Evolutionary conservation across 1,140 invertebrate genomes (phyloP).

Genomic region (Sinonovacula constricta): DNA sequence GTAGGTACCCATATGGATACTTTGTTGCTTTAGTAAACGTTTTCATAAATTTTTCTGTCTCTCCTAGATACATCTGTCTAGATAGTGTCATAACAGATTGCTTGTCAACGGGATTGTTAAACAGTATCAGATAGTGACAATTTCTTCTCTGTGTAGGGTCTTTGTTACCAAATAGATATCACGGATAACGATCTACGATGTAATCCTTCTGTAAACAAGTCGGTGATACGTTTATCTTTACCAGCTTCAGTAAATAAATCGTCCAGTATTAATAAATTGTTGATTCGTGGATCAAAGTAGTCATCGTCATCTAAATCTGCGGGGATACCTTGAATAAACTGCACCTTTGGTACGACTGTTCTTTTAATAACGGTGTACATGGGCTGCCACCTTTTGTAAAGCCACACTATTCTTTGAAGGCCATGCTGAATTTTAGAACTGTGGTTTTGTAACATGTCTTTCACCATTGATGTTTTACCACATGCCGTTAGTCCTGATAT

Average conservation of each 20-base stretch:
- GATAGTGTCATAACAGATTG: no score
- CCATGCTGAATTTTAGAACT: background rate
- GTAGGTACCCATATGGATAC: background rate
- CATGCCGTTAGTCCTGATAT: background rate
- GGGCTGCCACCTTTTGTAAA: background rate
- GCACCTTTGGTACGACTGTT: background rate
- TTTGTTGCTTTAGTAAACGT: background rate
- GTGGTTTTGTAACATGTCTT: background rate
- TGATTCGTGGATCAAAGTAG: no score
- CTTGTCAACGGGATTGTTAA: no score
- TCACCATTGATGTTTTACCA: slow-evolving; percentile 9
- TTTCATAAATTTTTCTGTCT: slow-evolving; percentile 4
- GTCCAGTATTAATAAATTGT: slow-evolving; percentile 22
- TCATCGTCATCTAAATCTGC: slow-evolving; percentile 14
- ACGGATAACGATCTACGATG: slow-evolving; percentile 26
- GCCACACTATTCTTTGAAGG: slow-evolving; percentile 1
- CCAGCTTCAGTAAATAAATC: slow-evolving; percentile 13
- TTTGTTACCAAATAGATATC: slow-evolving; percentile 4
- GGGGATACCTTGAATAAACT: slow-evolving; percentile 27
- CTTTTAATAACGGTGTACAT: background rate
- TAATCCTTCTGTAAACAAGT: slow-evolving; percentile 14
- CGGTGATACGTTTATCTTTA: no score
- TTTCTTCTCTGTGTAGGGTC: no score
- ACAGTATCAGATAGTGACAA: slow-evolving; percentile 16
- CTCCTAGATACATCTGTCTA: no score